These are phyloP conservation scores for Parambassis ranga DNA, from an alignment of 2,797 vertebrate species.

Conservation along the genomic window DNA sequence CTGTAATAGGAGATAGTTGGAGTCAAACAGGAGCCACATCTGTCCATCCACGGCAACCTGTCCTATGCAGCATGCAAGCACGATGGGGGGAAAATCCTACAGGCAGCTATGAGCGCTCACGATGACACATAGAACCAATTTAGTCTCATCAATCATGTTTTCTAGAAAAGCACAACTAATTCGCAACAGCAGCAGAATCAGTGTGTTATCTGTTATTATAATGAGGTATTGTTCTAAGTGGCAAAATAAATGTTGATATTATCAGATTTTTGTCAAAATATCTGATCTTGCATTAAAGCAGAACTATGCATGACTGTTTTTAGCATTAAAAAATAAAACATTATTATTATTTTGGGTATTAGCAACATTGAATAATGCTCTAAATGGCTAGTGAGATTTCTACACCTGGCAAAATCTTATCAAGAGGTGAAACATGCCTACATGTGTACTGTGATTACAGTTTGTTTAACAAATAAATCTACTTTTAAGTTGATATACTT, in stretches of 20 bases:
- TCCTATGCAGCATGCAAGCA: not conserved
- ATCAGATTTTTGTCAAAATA: no score
- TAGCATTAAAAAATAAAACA: no score
- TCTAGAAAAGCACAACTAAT: not conserved
- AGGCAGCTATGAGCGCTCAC: not conserved
- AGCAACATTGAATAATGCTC: no score
- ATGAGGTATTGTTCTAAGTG: not conserved
- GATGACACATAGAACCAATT: not conserved
- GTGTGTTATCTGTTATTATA: not conserved
- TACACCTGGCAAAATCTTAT: no score
- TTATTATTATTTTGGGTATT: no score
- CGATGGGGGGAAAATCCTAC: not conserved
- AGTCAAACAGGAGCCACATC: not conserved
- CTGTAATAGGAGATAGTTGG: not conserved
- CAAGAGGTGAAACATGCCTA: no score
- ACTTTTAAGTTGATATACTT: no score
- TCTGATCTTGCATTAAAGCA: no score
- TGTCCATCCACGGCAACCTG: not conserved
- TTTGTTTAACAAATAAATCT: no score
- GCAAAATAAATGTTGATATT: not conserved
- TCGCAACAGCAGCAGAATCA: not conserved
- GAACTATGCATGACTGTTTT: no score
- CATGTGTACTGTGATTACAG: no score
- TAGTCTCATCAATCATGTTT: not conserved
- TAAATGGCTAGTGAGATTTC: no score